These are phyloP conservation scores for Theodoxus fluviatilis DNA, from an alignment of 2,888 invertebrate genomes.

Conservation along the genomic window DNA sequence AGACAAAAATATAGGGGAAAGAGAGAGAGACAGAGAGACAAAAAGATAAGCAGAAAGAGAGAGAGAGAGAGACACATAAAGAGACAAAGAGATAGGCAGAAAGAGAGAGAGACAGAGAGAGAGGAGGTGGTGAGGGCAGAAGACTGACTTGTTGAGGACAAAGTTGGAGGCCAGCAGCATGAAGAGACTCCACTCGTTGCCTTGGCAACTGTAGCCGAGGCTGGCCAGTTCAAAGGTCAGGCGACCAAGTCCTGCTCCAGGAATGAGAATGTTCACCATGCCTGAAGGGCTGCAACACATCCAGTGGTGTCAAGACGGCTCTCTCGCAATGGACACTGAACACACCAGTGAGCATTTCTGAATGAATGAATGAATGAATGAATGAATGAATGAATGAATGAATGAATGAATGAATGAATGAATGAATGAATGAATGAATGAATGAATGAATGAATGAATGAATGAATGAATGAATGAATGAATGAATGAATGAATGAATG, in stretches of 20 bases:
- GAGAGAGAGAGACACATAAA: not conserved
- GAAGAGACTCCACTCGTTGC: constrained; percentile 96
- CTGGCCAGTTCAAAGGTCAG: constrained; percentile 92
- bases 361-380: no score
- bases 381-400: no score
- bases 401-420: no score
- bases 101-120: not conserved
- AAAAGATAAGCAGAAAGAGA: not conserved
- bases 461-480: no score
- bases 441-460: no score
- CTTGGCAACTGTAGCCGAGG: constrained; percentile 89
- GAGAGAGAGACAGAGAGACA: no score
- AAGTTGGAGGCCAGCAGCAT: constrained; percentile 98
- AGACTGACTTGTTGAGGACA: constrained; percentile 82
- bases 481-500: no score
- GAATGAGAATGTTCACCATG: constrained; percentile 74
- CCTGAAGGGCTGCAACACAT: no score
- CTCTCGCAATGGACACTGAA: constrained; percentile 36
- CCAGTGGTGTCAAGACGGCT: no score
- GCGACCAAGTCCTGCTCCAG: constrained; percentile 95
- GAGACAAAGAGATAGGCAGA: not conserved
- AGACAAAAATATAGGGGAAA: not conserved
- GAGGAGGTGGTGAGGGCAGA: no score
- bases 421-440: no score
- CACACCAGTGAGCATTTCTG: not conserved